Evolutionary conservation across 2,797 vertebrate species (phyloP).

Genomic region (Sebastes matsubarae): DNA sequence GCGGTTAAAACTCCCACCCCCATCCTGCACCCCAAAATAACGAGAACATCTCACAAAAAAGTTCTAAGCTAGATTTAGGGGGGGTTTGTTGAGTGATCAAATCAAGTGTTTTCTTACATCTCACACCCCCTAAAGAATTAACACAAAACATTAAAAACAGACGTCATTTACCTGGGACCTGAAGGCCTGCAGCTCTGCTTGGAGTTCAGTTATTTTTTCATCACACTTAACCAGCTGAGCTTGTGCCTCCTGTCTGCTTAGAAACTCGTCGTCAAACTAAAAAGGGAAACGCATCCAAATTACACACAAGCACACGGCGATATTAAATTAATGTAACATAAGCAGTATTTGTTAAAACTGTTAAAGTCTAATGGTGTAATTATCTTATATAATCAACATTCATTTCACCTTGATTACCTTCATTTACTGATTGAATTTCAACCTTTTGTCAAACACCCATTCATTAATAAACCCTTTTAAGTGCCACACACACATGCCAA

Average conservation of each 20-base stretch:
- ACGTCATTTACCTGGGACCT: conserved; percentile 83
- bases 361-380: conserved; percentile 10
- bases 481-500: conserved; percentile 8
- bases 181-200: conserved; percentile 90
- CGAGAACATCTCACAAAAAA: conserved; percentile 35
- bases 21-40: conserved; percentile 29
- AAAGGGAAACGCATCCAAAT: conserved; percentile 27
- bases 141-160: background rate
- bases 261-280: conserved; percentile 94
- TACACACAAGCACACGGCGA: background rate
- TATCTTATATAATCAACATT: conserved; percentile 12
- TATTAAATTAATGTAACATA: background rate
- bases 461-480: conserved; percentile 19
- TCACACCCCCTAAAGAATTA: background rate
- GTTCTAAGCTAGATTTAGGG: conserved; percentile 15
- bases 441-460: conserved; percentile 13
- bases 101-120: background rate
- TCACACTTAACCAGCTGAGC: conserved; percentile 89
- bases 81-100: conserved; percentile 11
- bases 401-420: conserved; percentile 24
- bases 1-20: conserved; percentile 23
- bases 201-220: conserved; percentile 89
- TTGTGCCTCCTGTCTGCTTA: conserved; percentile 92
- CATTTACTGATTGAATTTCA: conserved; percentile 35
- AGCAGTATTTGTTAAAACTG: background rate